phyloP scores from a whole-genome alignment of 2,888 invertebrate genomes.

The Tipula lateralis region DNA sequence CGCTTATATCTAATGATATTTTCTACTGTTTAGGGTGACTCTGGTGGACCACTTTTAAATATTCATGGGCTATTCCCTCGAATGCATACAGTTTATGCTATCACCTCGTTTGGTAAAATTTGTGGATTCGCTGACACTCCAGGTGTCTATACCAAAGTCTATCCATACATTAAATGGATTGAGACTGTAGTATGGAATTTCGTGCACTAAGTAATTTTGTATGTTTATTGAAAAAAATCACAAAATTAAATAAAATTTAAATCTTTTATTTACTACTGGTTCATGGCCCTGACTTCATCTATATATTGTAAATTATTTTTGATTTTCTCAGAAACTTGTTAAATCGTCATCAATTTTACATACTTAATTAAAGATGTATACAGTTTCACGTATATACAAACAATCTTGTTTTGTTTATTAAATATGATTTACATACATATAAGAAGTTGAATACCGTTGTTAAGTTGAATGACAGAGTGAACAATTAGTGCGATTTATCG shows the following conservation, averaged over 20 bases:
- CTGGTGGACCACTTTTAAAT: constrained; percentile 34
- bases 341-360: background rate
- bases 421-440: no score
- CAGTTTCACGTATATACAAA: background rate
- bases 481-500: background rate
- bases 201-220: background rate
- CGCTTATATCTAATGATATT: background rate
- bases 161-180: background rate
- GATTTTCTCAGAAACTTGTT: background rate
- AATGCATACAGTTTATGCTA: background rate
- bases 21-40: background rate
- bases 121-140: background rate
- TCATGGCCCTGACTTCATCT: background rate
- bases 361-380: background rate
- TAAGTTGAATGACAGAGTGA: background rate
- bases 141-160: background rate
- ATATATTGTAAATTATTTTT: background rate
- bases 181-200: background rate
- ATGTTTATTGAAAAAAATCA: background rate
- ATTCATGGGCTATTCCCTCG: constrained; percentile 44
- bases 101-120: background rate
- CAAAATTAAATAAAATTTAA: background rate
- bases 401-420: background rate
- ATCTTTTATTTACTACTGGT: background rate
- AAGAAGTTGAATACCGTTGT: background rate